These are phyloP conservation scores for Thyatira batis DNA, from an alignment of 2,888 invertebrate genomes.

Conservation along the genomic window DNA sequence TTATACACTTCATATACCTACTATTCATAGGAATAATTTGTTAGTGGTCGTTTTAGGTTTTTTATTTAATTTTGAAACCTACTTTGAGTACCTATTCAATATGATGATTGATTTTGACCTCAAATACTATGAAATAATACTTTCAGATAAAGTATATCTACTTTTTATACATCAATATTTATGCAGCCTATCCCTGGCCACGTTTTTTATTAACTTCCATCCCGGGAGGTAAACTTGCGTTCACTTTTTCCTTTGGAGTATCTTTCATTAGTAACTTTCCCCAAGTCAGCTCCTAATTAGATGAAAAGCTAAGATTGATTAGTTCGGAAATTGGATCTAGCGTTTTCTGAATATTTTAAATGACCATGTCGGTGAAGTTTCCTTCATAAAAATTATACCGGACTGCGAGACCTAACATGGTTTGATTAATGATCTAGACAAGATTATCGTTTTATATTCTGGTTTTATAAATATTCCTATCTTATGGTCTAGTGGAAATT, in stretches of 20 bases:
- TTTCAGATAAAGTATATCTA: conserved; percentile 14
- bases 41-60: too few species aligned
- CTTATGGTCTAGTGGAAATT: too few species aligned
- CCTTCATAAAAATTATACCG: neutral
- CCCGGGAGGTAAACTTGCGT: neutral
- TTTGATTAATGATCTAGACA: neutral
- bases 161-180: neutral
- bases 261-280: conserved; percentile 32
- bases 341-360: conserved; percentile 17
- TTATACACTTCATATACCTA: too few species aligned
- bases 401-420: neutral
- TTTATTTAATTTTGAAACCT: too few species aligned
- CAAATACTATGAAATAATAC: too few species aligned
- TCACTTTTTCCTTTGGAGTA: conserved; percentile 18
- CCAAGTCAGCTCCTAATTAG: conserved; percentile 35
- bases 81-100: too few species aligned
- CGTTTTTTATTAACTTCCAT: neutral
- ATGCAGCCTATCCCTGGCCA: neutral
- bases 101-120: too few species aligned
- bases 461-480: too few species aligned
- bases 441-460: neutral
- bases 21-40: too few species aligned
- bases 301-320: conserved; percentile 48
- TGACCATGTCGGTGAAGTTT: neutral
- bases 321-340: conserved; percentile 37